Evolutionary conservation across 2,797 vertebrate species (phyloP).

Genomic region (Malurus leucopterus): DNA sequence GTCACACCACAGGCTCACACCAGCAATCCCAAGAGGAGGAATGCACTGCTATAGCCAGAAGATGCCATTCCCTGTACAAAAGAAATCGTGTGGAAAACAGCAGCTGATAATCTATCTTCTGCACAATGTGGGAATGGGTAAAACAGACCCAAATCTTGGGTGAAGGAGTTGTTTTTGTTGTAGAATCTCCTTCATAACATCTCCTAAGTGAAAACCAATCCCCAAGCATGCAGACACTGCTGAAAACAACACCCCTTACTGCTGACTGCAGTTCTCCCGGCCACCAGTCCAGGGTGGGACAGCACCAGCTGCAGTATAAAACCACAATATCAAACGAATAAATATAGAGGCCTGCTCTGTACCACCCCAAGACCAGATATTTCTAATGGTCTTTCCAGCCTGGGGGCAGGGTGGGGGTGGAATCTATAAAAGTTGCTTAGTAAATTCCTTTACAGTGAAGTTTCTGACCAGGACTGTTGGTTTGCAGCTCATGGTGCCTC

Average conservation of each 20-base stretch:
- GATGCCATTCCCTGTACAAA: background rate
- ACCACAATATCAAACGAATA: background rate
- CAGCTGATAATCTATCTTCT: background rate
- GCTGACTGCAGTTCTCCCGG: background rate
- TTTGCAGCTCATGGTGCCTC: background rate
- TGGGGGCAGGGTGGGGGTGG: no score
- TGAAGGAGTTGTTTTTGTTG: slow-evolving; percentile 26
- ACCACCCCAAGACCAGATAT: fast-evolving
- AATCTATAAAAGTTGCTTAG: background rate
- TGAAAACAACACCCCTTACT: background rate
- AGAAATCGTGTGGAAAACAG: background rate
- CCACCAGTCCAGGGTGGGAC: background rate
- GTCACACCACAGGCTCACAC: fast-evolving
- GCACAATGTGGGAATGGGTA: slow-evolving; percentile 2
- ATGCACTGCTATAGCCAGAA: background rate
- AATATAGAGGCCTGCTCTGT: background rate
- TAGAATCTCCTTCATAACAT: background rate
- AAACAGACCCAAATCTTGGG: background rate
- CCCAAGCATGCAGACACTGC: background rate
- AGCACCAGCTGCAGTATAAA: background rate
- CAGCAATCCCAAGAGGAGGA: background rate
- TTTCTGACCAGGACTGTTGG: background rate
- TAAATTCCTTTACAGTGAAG: background rate
- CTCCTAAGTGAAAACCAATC: slow-evolving; percentile 7
- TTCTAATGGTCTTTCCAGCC: background rate